Base-by-base conservation (phyloP, 2,888 invertebrate genomes). In the Agonopterix subpropinquella region DNA sequence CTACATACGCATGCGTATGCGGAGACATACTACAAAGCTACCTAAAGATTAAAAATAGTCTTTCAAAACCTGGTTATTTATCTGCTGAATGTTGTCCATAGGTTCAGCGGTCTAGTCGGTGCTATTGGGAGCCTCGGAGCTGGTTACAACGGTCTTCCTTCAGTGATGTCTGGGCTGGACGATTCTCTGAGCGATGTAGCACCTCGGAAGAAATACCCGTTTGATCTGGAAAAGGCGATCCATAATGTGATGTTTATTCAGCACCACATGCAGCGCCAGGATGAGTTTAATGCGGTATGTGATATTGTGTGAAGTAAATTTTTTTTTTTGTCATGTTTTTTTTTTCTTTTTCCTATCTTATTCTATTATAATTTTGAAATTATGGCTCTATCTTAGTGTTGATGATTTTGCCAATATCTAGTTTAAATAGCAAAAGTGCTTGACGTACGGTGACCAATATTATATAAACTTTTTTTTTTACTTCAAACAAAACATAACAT, bases 201-300 rank as follows among this genome's bases (percentile, higher is more conserved):
- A 11, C 91, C 92, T 4, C 89, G 94, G 53, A 96, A 95, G 82
- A 96, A 96, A 76, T 96, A 96, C 77, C 97, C 97, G 0, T 96
- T 96, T 70, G 97, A 97, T 76, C 88, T 97, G 66, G 97, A 97
- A 74, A 96, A 97, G 73, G 97, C 97, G 44, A 95, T 98, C 58
- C 96, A 96, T 73, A 97, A 97, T 77, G 96, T 97, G 47, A 96
- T 96, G 94, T 98, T 97, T 73, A 97, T 98, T 60, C 97, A 97
- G 66, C 96, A 97, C 73, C 97, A 97, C 70, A 96, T 97, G 86
- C 95, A 95, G 71, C 91, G 97, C n/a, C 96, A 96, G 77, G 97
- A 97, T 73, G 96, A 97, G 75, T 97, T 96, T 77, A 96, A 97
- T 89, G 96, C 96, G 85, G 97, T 97, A 85, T 90, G 92, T 78